phyloP scores from a whole-genome alignment of 2,797 vertebrate genomes.

The Gymnothorax reevesii region DNA sequence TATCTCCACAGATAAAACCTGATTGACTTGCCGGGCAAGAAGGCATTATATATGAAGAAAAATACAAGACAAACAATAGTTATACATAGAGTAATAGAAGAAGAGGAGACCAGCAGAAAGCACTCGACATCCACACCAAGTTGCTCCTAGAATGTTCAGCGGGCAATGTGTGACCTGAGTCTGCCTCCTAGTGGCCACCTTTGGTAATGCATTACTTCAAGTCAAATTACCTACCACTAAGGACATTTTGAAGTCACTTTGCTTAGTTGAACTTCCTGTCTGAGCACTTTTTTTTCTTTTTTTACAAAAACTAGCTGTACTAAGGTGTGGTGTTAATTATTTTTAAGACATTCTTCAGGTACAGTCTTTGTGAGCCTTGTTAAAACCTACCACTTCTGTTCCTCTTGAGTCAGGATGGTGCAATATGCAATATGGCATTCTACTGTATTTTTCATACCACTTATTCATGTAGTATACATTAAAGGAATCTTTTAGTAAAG shows the following conservation, averaged over 20 bases:
- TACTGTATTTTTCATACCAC: background rate
- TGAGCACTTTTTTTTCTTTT: too few species aligned
- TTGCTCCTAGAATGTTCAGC: background rate
- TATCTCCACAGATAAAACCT: background rate
- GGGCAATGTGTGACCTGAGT: conserved; percentile 39
- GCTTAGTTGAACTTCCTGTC: too few species aligned
- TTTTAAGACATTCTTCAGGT: background rate
- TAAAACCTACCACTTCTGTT: background rate
- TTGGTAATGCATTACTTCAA: background rate
- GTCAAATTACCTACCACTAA: background rate
- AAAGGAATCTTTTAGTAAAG: background rate
- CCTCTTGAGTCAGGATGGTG: background rate
- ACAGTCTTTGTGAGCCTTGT: too few species aligned
- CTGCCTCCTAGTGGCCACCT: conserved; percentile 64
- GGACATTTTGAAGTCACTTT: background rate
- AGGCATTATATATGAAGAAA: too few species aligned
- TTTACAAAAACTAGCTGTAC: background rate
- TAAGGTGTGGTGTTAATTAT: background rate
- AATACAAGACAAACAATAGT: too few species aligned
- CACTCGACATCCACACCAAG: background rate
- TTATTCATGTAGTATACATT: background rate
- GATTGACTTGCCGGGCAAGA: background rate
- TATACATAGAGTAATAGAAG: too few species aligned
- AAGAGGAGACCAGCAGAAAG: background rate
- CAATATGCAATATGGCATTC: background rate